A percentile compares a stretch with the other conserved stretches of the same genome.
Evolutionary conservation across 1,140 invertebrate genomes (phyloP).

Genomic region (Philotrypesis tridentata): DNA sequence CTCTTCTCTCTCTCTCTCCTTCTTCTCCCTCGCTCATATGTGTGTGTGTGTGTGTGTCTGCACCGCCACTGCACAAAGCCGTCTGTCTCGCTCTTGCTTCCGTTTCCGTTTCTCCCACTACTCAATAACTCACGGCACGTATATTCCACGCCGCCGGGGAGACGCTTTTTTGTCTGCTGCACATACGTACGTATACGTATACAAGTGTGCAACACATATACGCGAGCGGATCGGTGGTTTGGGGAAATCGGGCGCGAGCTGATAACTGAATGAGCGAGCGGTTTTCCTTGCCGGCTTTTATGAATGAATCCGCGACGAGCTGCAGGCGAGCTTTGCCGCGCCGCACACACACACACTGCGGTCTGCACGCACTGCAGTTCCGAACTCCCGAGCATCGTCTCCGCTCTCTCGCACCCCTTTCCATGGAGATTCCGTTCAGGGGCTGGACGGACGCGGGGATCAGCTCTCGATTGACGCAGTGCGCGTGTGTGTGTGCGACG

Average conservation of each 20-base stretch:
- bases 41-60: not conserved
- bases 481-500: no score
- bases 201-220: not conserved
- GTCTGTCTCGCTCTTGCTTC: slow-evolving; percentile 44
- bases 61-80: not conserved
- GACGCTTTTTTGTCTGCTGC: slow-evolving; percentile 20
- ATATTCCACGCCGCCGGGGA: slow-evolving; percentile 11
- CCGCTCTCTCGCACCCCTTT: no score
- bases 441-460: no score
- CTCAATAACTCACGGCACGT: not conserved
- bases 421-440: no score
- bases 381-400: no score
- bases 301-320: no score
- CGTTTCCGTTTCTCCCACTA: slow-evolving; percentile 46
- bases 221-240: slow-evolving; percentile 9
- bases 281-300: slow-evolving; percentile 45
- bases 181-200: no score
- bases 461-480: no score
- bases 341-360: not conserved
- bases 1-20: not conserved
- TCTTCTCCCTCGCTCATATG: slow-evolving; percentile 12
- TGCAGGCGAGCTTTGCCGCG: not conserved
- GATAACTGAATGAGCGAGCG: slow-evolving; percentile 48
- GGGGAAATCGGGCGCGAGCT: slow-evolving; percentile 38
- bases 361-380: no score